Conservation (phyloP, 2,113 vertebrate species). For the Neofelis nebulosa region DNA sequence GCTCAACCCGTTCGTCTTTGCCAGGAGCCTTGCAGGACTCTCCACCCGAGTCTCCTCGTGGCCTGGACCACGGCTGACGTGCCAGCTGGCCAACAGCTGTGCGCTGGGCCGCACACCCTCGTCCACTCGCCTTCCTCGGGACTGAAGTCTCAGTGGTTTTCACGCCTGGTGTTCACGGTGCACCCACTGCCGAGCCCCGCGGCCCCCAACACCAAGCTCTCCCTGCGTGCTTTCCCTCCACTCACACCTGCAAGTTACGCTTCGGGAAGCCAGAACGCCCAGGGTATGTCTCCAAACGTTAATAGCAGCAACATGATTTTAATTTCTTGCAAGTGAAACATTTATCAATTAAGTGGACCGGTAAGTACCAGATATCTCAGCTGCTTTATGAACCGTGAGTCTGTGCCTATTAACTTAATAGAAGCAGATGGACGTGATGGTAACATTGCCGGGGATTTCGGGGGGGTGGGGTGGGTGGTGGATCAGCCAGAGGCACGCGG, state of each 20-base stretch:
- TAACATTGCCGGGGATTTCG: neutral
- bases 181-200: too few relatives aligned
- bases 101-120: fast-evolving
- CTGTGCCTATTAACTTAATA: neutral
- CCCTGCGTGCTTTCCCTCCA: neutral
- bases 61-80: fast-evolving
- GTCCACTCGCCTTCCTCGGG: neutral
- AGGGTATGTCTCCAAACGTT: neutral
- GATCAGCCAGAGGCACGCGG: neutral
- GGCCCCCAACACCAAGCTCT: too few relatives aligned
- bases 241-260: neutral
- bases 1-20: neutral
- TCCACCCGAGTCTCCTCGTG: fast-evolving
- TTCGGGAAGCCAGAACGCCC: neutral
- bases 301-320: neutral
- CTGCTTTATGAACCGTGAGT: neutral
- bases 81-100: neutral
- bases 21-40: neutral
- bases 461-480: neutral
- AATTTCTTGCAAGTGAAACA: neutral
- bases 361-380: neutral
- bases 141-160: neutral
- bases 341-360: neutral
- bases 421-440: neutral
- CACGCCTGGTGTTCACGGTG: too few relatives aligned